A percentile compares a stretch with the other conserved stretches of the same genome.
Conservation (phyloP, 2,888 invertebrate species). For the Sarcophaga caerulescens region DNA sequence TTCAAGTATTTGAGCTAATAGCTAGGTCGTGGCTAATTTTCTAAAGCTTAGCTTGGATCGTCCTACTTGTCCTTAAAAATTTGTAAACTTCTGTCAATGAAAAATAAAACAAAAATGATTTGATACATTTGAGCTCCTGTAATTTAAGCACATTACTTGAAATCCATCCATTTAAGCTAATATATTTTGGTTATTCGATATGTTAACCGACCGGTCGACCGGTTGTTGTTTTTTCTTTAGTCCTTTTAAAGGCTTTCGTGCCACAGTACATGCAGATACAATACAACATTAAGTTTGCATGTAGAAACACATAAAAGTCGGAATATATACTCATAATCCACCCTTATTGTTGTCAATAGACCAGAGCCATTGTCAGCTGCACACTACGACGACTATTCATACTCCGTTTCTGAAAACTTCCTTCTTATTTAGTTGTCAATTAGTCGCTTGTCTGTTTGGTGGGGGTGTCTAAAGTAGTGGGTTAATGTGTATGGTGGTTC, state of each 20-base stretch:
- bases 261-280: conserved; percentile 29
- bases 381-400: conserved; percentile 11
- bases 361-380: conserved; percentile 32
- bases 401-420: conserved; percentile 34
- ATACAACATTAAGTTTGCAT: conserved; percentile 24
- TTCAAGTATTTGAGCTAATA: neutral
- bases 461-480: conserved; percentile 72
- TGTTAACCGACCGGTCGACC: neutral
- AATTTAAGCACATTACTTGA: neutral
- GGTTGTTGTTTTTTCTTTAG: conserved; percentile 45
- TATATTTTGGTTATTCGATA: neutral
- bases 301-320: conserved; percentile 13
- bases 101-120: neutral
- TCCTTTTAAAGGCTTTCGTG: conserved; percentile 39
- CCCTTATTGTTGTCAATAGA: conserved; percentile 42
- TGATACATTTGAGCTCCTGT: conserved; percentile 10
- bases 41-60: too few species aligned
- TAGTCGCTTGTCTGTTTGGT: conserved; percentile 77
- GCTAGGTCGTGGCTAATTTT: too few species aligned
- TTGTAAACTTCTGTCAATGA: neutral
- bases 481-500: conserved; percentile 31
- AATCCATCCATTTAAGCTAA: neutral
- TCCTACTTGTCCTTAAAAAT: too few species aligned
- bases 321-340: conserved; percentile 41
- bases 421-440: conserved; percentile 75